Percentiles rank a stretch among this genome's conserved stretches.
Conservation (phyloP, 2,113 vertebrate species). For the Pavo muticus region DNA sequence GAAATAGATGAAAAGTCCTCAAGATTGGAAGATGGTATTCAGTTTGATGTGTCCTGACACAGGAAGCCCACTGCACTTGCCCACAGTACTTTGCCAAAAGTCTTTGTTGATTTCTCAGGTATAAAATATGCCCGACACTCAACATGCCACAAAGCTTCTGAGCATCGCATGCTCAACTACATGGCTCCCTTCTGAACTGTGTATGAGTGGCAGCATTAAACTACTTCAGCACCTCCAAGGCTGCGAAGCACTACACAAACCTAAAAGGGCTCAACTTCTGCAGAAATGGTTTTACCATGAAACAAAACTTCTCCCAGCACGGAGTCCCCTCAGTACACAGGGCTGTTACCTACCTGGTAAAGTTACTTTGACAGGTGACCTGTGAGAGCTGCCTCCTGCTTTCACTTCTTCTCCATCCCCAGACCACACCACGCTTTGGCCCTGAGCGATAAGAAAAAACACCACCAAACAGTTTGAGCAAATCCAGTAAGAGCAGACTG, state of each 20-base stretch:
- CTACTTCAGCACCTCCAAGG: not conserved
- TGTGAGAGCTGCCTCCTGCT: conserved; percentile 50
- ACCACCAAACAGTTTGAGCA: not conserved
- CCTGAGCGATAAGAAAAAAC: not conserved
- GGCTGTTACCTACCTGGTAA: conserved; percentile 37
- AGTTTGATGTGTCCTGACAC: not conserved
- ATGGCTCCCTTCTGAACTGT: not conserved
- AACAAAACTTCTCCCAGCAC: not conserved
- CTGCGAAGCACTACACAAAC: not conserved
- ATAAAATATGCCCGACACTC: not conserved
- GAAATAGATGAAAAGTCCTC: not conserved
- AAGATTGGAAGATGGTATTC: not conserved
- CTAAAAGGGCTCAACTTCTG: conserved; percentile 19
- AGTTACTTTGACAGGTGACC: conserved; percentile 9
- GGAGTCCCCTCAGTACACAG: not conserved
- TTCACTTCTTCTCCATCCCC: conserved; percentile 15
- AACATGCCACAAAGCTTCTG: not conserved
- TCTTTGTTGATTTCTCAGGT: not conserved
- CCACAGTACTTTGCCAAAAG: not conserved
- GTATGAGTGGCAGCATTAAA: not conserved
- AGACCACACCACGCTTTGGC: conserved; percentile 12
- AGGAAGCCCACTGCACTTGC: not conserved
- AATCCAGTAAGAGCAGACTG: not conserved
- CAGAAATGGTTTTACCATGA: conserved; percentile 15
- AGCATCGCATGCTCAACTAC: not conserved